phyloP scores from a whole-genome alignment of 2,797 vertebrate genomes.

The Podarcis lilfordi region DNA sequence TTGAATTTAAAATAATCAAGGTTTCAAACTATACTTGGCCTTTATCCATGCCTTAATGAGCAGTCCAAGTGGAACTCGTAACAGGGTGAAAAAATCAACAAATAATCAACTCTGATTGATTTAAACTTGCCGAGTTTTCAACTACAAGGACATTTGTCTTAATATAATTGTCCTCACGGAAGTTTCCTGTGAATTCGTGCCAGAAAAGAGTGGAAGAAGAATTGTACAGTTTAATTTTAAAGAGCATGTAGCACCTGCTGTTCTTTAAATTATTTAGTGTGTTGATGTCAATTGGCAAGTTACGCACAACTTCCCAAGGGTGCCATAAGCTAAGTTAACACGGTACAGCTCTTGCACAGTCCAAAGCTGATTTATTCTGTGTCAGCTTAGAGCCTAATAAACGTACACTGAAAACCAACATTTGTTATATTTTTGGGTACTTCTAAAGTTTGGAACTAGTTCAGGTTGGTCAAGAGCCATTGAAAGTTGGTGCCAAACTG shows the following conservation, averaged over 20 bases:
- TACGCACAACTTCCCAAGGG: background rate
- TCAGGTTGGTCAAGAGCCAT: background rate
- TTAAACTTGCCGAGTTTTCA: background rate
- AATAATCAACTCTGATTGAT: background rate
- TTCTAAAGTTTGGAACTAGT: background rate
- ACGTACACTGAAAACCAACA: background rate
- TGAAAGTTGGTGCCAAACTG: background rate
- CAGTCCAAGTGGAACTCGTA: background rate
- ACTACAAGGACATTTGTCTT: background rate
- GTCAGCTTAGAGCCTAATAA: background rate
- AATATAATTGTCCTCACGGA: constrained; percentile 1
- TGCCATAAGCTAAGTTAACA: background rate
- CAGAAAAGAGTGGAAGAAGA: background rate
- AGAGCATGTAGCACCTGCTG: background rate
- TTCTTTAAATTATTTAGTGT: constrained; percentile 12
- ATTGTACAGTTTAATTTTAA: constrained; percentile 14
- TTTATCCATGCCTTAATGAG: background rate
- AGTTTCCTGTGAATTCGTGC: constrained; percentile 6
- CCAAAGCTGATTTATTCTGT: background rate
- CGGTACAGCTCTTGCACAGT: background rate
- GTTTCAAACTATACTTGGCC: background rate
- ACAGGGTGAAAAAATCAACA: background rate
- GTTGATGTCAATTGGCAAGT: background rate
- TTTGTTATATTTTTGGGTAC: background rate
- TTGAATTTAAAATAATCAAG: background rate